These are phyloP conservation scores for Piscicola geometra DNA, from an alignment of 2,888 invertebrate genomes.

Conservation along the genomic window DNA sequence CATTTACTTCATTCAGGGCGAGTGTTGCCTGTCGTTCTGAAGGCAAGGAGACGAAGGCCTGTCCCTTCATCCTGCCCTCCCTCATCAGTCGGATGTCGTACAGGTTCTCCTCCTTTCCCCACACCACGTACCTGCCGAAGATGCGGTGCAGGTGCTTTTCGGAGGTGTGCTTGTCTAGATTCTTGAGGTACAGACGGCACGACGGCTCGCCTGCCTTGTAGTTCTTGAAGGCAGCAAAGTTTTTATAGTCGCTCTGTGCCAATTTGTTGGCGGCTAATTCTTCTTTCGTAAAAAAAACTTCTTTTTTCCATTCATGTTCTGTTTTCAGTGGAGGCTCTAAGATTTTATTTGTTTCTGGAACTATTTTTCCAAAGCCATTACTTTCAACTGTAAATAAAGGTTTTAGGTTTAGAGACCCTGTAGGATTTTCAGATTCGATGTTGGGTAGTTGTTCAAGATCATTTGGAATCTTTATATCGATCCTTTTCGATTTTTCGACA, in stretches of 20 bases:
- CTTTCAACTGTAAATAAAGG: not conserved
- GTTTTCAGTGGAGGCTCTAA: slow-evolving; percentile 43
- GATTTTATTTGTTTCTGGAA: slow-evolving; percentile 42
- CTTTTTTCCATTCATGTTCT: slow-evolving; percentile 46
- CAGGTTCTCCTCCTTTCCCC: slow-evolving; percentile 57
- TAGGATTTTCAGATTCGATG: not conserved
- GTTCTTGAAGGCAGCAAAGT: slow-evolving; percentile 74
- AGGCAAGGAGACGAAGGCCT: slow-evolving; percentile 83
- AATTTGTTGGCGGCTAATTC: slow-evolving; percentile 70
- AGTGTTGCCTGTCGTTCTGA: slow-evolving; percentile 66
- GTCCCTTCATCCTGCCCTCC: slow-evolving; percentile 92
- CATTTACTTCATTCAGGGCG: slow-evolving; percentile 79
- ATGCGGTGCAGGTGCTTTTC: slow-evolving; percentile 67
- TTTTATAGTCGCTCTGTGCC: slow-evolving; percentile 61
- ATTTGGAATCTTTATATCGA: slow-evolving; percentile 46
- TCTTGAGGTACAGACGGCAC: slow-evolving; percentile 84
- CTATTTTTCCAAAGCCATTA: slow-evolving; percentile 52
- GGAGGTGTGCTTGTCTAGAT: slow-evolving; percentile 75
- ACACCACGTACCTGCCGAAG: slow-evolving; percentile 66
- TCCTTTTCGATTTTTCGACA: slow-evolving; percentile 60
- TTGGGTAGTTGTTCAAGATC: not conserved
- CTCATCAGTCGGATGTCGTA: slow-evolving; percentile 78
- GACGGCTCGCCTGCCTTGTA: slow-evolving; percentile 77
- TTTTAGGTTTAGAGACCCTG: not conserved
- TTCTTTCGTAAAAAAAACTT: slow-evolving; percentile 62